Base-by-base conservation (phyloP, 2,888 invertebrate species). In the Ernsta delagoae region DNA sequence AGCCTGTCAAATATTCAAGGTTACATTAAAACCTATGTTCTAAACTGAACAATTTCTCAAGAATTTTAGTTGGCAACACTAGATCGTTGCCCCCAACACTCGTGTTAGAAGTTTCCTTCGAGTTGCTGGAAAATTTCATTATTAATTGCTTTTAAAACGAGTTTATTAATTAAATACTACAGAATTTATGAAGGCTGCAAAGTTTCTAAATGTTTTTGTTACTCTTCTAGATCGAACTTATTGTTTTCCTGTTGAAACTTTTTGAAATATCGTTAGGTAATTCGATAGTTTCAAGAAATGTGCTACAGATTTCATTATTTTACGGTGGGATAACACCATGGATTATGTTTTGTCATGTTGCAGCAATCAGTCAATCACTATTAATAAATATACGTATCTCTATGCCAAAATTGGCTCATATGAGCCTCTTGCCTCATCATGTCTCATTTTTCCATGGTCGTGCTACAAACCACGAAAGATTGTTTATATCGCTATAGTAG, bases 81-180 rank as follows among this genome's bases (percentile, higher is more conserved):
- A 41, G n/a, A 53, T 39, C 53, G 53, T 3, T 43, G 67, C n/a
- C 60, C 45, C 34, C 12, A 61, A 31, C 24, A 60, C n/a, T 53
- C 12, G 59, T 59, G 11, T 60, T 66, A 61, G 61, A 61, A 67
- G 67, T 67, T 56, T 54, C 24, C 41, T 41, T 6, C 24, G 48
- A 65, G n/a, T 66, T 48, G 16, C n/a, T 60, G 24, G 54, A 56
- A 67, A 67, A 57, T 65, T 66, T 34, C 53, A 60, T 48, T 66
- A 54, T 67, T 45, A 56, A 60, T 60, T 12, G 39, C 60, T 43
- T 54, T 31, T 54, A 48, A 56, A 61, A 56, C 50, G 45, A 41
- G 54, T 54, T 53, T 34, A 54, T 66, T 53, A 60, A 66, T 66
- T 66, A 66, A 59, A 59, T 59, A 66, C 50, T 65, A 39, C 59